Evolutionary conservation across 2,113 vertebrate genomes (phyloP), one percentile per base, ranked within the genome.

Genomic region (Passer montanus): DNA sequence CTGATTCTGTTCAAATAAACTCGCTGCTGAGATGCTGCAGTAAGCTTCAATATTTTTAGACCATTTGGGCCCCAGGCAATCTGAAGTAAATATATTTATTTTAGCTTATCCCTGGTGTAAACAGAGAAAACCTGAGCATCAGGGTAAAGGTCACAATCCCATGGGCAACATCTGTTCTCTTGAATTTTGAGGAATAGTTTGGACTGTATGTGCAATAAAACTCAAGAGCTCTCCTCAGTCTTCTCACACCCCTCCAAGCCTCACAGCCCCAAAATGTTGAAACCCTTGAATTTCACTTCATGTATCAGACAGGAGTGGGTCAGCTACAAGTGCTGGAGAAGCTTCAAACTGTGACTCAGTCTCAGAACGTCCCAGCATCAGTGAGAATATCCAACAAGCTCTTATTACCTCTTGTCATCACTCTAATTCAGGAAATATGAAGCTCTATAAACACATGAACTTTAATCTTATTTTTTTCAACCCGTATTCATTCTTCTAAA

Each of bases 41-140:
- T 90, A 30, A 72, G 70, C 35, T 68, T 90, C 83, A 81, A 81
- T 93, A 95, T 93, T 95, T 96, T 94, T 92, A 95, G 90, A 89
- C 47, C 88, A 64, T 84, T 89, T 89, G 52, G 41, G 83, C 93
- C 60, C 17, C 83, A 92, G 94, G 95, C 93, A 94, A 93, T 73
- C 31, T 58, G 73, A 92, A 91, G 70, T 64, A 96, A 95, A 96
- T 93, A 52, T 78, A 96, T 93, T 95, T 91, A 80, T 93, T 97
- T 83, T 75, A 89, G 68, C 26, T 89, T 93, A 78, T 90, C 83
- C 66, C 60, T 64, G 49, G 41, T 93, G 86, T 89, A 94, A 95
- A 90, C 80, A 89, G 52, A 92, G 82, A 84, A 96, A 97, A 96
- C 90, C 88, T 96, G 94, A 95, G 69, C 90, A 94, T 92, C 79